phyloP scores from a whole-genome alignment of 2,888 invertebrate genomes.

The Aspidapion aeneum region DNA sequence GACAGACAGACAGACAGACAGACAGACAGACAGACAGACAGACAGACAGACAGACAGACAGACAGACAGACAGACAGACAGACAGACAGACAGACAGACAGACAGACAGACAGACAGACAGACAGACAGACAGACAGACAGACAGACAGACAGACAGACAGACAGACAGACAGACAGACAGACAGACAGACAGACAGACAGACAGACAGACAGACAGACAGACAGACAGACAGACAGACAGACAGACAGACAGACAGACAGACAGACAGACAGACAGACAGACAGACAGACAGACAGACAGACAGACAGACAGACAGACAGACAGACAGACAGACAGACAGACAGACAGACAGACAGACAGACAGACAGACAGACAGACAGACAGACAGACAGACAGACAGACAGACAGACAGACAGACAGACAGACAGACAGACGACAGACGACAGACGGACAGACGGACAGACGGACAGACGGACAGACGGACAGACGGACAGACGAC shows the following conservation, averaged over 20 bases:
- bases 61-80: slow-evolving; percentile 1
- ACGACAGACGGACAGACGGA: too few relatives aligned
- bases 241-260: neutral
- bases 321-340: neutral
- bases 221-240: neutral
- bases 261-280: neutral
- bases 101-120: slow-evolving; percentile 2
- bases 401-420: too few relatives aligned
- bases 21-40: slow-evolving; percentile 2
- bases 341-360: neutral
- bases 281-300: neutral
- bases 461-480: too few relatives aligned
- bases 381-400: neutral
- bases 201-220: neutral
- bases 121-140: slow-evolving; percentile 1
- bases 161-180: slow-evolving; percentile 1
- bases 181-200: neutral
- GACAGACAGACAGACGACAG: too few relatives aligned
- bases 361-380: neutral
- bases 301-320: neutral
- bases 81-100: neutral
- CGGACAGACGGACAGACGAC: too few relatives aligned
- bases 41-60: slow-evolving; percentile 1
- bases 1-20: too few relatives aligned
- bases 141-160: slow-evolving; percentile 1